Percentiles rank a stretch among this genome's conserved stretches.
phyloP scores from a whole-genome alignment of 2,113 vertebrate species.

The Zosterops lateralis region DNA sequence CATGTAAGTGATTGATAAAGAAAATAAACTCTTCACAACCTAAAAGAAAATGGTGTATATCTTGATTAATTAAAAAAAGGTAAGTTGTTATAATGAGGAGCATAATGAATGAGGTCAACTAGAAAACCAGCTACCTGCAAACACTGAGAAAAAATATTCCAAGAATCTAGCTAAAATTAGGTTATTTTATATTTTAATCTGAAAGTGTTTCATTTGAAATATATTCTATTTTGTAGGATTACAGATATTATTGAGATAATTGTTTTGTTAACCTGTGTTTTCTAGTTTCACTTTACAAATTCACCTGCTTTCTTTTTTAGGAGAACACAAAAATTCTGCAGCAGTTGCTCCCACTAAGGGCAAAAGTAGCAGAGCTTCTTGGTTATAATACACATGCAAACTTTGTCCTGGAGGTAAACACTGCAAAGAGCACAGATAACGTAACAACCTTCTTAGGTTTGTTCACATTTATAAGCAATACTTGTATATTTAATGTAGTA shows the following conservation, averaged over 20 bases:
- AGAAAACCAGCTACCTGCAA: background rate
- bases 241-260: background rate
- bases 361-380: constrained; percentile 84
- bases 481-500: background rate
- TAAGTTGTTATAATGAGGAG: background rate
- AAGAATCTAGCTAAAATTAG: background rate
- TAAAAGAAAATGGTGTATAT: background rate
- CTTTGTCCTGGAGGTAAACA: constrained; percentile 92
- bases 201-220: background rate
- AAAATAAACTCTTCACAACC: background rate
- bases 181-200: background rate
- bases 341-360: constrained; percentile 82
- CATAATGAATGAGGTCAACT: background rate
- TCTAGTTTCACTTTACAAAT: background rate
- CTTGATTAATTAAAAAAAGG: background rate
- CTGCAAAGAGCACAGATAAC: constrained; percentile 84
- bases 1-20: background rate
- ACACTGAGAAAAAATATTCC: background rate
- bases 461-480: constrained; percentile 23
- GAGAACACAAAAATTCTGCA: constrained; percentile 88
- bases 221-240: background rate
- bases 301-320: constrained; percentile 62
- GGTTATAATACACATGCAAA: constrained; percentile 88
- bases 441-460: constrained; percentile 87
- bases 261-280: background rate